Evolutionary conservation across 2,888 invertebrate species (phyloP).

Genomic region (Brachycybe producta): DNA sequence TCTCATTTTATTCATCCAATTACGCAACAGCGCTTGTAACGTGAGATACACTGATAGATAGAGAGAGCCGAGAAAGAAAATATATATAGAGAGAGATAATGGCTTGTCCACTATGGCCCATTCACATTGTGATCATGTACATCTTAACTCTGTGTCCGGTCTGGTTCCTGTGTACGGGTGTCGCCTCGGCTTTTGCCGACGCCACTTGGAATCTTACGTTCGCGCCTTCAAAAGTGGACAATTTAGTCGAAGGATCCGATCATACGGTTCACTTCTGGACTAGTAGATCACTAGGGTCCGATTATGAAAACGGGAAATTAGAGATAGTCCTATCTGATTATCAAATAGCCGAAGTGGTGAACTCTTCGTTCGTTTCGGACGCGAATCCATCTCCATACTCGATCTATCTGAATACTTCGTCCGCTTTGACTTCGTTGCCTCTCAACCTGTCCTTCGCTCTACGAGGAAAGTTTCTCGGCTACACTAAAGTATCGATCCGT

Average conservation of each 20-base stretch:
- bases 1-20: too few relatives aligned
- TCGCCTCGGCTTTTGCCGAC: slow-evolving; percentile 22
- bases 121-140: slow-evolving; percentile 45
- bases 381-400: background rate
- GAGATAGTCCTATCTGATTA: slow-evolving; percentile 12
- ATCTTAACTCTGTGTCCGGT: slow-evolving; percentile 42
- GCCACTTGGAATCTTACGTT: slow-evolving; percentile 32
- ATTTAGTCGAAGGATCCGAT: slow-evolving; percentile 39
- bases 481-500: slow-evolving; percentile 20
- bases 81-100: too few relatives aligned
- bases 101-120: slow-evolving; percentile 47
- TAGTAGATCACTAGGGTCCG: background rate
- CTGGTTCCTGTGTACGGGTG: slow-evolving; percentile 36
- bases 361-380: background rate
- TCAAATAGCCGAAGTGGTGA: slow-evolving; percentile 13
- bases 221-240: slow-evolving; percentile 29
- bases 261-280: background rate
- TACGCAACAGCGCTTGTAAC: too few relatives aligned
- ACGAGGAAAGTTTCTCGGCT: slow-evolving; percentile 30
- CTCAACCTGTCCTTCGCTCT: slow-evolving; percentile 24
- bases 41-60: too few relatives aligned
- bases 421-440: background rate
- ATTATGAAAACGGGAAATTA: slow-evolving; percentile 1
- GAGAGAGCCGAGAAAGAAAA: too few relatives aligned
- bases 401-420: slow-evolving; percentile 11